Percentiles rank a stretch among this genome's conserved stretches.
Conservation (phyloP, 2,113 vertebrate genomes). For the Speoplatyrhinus poulsoni region DNA sequence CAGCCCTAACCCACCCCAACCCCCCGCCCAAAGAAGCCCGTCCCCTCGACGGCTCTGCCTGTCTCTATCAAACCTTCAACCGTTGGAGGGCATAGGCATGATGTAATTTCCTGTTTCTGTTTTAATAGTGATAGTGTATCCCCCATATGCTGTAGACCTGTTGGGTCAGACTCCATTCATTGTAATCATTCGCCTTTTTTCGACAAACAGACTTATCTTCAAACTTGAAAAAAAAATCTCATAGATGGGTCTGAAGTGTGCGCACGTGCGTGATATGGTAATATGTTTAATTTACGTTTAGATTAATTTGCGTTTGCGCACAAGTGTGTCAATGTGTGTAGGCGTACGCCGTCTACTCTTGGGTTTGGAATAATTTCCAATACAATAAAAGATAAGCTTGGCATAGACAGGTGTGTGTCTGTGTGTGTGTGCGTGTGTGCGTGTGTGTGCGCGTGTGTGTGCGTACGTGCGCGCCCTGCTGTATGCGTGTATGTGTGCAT, state of each 20-base stretch:
- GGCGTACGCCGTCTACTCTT: neutral
- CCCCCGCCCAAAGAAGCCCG: constrained; percentile 26
- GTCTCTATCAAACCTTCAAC: constrained; percentile 14
- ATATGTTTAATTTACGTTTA: neutral
- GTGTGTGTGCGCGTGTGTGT: constrained; percentile 1
- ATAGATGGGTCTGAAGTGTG: neutral
- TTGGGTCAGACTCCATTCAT: constrained; percentile 4
- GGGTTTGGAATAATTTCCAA: neutral
- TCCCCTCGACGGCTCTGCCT: constrained; percentile 13
- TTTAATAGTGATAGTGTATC: constrained; percentile 17
- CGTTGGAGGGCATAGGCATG: constrained; percentile 27
- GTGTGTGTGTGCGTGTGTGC: constrained; percentile 30
- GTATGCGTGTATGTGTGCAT: neutral
- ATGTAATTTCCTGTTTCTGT: constrained; percentile 54
- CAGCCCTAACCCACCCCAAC: constrained; percentile 84
- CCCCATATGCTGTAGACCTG: neutral
- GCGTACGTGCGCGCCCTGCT: neutral
- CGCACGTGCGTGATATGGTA: neutral
- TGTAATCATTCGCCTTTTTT: neutral
- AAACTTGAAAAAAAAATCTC: constrained; percentile 1
- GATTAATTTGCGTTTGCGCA: neutral
- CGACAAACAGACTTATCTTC: neutral
- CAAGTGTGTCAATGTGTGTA: constrained; percentile 20
- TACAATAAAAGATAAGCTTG: neutral
- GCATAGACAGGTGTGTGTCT: neutral